These are phyloP conservation scores for Agrypnus murinus DNA, from an alignment of 2,888 invertebrate genomes.

Conservation along the genomic window DNA sequence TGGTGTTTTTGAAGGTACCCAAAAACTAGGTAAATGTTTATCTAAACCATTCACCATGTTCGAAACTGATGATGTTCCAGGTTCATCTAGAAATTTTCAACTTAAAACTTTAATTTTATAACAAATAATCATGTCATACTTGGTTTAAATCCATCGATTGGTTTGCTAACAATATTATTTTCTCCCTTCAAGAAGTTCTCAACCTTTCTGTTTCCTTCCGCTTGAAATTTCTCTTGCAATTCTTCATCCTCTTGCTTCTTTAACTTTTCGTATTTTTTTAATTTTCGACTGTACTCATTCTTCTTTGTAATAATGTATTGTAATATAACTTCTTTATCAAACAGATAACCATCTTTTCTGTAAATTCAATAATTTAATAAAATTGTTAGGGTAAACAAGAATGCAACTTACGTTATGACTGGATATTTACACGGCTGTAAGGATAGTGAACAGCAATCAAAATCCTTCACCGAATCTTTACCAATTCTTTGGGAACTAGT, in stretches of 20 bases:
- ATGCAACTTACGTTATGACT: slow-evolving; percentile 86
- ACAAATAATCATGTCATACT: slow-evolving; percentile 52
- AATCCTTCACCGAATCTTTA: slow-evolving; percentile 95
- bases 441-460: slow-evolving; percentile 98
- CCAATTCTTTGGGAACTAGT: slow-evolving; percentile 90
- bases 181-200: slow-evolving; percentile 89
- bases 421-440: slow-evolving; percentile 97
- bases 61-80: slow-evolving; percentile 74
- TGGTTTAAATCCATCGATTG: slow-evolving; percentile 67
- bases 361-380: slow-evolving; percentile 45
- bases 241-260: slow-evolving; percentile 85
- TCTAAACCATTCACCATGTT: slow-evolving; percentile 85
- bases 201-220: slow-evolving; percentile 84
- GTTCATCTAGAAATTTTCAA: slow-evolving; percentile 49
- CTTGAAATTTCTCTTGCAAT: slow-evolving; percentile 79
- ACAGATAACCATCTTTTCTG: slow-evolving; percentile 90
- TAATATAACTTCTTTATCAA: slow-evolving; percentile 97
- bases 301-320: slow-evolving; percentile 97
- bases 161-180: slow-evolving; percentile 80
- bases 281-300: slow-evolving; percentile 88
- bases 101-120: slow-evolving; percentile 15
- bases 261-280: slow-evolving; percentile 95
- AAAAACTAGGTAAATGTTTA: slow-evolving; percentile 93
- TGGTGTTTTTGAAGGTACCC: slow-evolving; percentile 96
- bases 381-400: slow-evolving; percentile 12